Conservation (phyloP, 2,113 vertebrate genomes). For the Myiopsitta monachus region DNA sequence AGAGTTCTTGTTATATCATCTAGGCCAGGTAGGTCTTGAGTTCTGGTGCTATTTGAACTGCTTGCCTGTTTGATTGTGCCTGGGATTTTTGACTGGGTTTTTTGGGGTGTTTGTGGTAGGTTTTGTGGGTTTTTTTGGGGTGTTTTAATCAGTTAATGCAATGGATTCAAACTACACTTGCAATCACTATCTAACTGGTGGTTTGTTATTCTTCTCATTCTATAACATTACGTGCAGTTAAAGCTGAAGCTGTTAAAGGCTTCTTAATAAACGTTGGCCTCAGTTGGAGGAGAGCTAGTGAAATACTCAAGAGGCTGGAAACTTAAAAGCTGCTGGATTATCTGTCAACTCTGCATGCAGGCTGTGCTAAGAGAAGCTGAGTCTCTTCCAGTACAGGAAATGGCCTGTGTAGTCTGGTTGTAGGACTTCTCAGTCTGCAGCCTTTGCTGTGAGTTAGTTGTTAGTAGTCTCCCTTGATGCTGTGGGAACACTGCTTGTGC, state of each 20-base stretch:
- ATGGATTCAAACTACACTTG: background rate
- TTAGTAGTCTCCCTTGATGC: background rate
- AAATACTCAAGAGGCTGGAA: background rate
- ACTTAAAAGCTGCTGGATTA: background rate
- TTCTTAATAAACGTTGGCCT: background rate
- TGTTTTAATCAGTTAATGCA: background rate
- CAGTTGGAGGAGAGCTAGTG: background rate
- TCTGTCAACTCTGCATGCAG: background rate
- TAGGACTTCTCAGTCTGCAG: background rate
- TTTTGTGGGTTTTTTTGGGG: background rate
- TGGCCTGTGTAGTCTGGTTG: background rate
- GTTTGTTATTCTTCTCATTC: background rate
- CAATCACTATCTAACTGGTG: background rate
- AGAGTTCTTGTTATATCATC: constrained; percentile 83
- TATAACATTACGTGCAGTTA: background rate
- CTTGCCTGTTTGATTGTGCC: background rate
- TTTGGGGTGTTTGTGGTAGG: too few species aligned
- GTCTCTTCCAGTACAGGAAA: background rate
- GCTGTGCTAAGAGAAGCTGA: background rate
- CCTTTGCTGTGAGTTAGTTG: background rate
- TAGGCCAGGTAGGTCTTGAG: constrained; percentile 76
- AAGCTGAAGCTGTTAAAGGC: background rate
- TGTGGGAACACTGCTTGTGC: background rate
- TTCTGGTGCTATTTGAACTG: background rate
- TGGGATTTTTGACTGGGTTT: background rate